Evolutionary conservation across 2,797 vertebrate genomes (phyloP).

Genomic region (Fistularia tabacaria): DNA sequence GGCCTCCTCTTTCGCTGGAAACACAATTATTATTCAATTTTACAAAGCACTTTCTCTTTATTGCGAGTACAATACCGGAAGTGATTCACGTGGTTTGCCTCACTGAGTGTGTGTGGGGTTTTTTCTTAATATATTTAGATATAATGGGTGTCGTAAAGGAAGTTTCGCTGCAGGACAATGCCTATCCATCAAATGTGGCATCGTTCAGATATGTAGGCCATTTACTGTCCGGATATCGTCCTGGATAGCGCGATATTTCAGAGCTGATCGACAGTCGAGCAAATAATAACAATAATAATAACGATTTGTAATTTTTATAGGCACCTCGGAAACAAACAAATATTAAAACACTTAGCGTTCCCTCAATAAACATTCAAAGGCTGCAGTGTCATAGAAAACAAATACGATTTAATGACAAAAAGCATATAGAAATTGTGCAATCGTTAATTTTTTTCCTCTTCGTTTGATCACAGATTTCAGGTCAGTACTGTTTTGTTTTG

Average conservation of each 20-base stretch:
- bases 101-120: no score
- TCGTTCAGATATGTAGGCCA: no score
- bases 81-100: background rate
- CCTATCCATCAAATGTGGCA: background rate
- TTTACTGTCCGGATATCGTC: no score
- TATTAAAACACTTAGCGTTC: background rate
- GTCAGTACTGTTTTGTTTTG: slow-evolving; percentile 67
- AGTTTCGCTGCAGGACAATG: no score
- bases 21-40: no score
- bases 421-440: slow-evolving; percentile 82
- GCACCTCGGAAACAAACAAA: background rate
- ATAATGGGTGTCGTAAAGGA: no score
- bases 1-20: no score
- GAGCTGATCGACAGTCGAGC: background rate
- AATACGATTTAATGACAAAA: slow-evolving; percentile 81
- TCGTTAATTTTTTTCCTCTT: slow-evolving; percentile 57
- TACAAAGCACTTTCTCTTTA: no score
- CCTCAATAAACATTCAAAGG: slow-evolving; percentile 55
- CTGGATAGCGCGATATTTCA: background rate
- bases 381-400: slow-evolving; percentile 68
- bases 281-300: slow-evolving; percentile 36
- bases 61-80: background rate
- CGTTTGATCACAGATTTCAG: slow-evolving; percentile 73
- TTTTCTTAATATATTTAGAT: no score
- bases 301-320: background rate